Base-by-base conservation (phyloP, 1,140 invertebrate species). In the Hylaeus anthracinus region DNA sequence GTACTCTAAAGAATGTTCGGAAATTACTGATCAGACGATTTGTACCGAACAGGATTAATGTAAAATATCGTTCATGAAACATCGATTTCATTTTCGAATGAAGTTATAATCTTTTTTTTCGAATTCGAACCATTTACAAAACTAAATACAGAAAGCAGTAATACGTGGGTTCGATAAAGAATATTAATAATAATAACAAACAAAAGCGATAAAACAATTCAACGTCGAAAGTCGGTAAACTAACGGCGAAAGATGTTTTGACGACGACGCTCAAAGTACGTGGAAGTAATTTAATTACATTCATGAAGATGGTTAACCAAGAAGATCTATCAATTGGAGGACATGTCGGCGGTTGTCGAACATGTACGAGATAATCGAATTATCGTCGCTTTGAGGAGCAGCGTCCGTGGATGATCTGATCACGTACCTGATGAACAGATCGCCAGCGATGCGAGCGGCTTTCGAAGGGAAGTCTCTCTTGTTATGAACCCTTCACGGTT, bases 361-460 rank as follows among this genome's bases (percentile, higher is more conserved):
- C 91, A 88, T 90, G 89, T 88, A 89, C 86, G 86, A 86, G 86
- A 85, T 93, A 93, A 93, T 93, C 90, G 91, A 93, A 92, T 93
- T 93, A 93, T 93, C 91, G 92, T 92, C 89, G 92, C 92, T 93
- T 93, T 93, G 92, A 93, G 89, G 90, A 92, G 92, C 92, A 93
- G 90, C 88, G 88, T 86, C 92, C 93, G 91, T 93, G 89, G 89
- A 91, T 93, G 93, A 93, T 93, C 90, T 86, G 89, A 93, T 93
- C 90, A 93, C 90, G 88, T 92, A 88, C 83, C 90, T 90, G 90
- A 92, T 90, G 92, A 90, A 92, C 91, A 89, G 88, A 90, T 93
- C 90, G 87, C 85, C 89, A 92, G 87, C 90, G 91, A 92, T 92
- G 91, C 92, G 91, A 92, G 88, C 87, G 86, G 91, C 92, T 93